Conservation (phyloP, 1,140 invertebrate genomes). For the Amyelois transitella region DNA sequence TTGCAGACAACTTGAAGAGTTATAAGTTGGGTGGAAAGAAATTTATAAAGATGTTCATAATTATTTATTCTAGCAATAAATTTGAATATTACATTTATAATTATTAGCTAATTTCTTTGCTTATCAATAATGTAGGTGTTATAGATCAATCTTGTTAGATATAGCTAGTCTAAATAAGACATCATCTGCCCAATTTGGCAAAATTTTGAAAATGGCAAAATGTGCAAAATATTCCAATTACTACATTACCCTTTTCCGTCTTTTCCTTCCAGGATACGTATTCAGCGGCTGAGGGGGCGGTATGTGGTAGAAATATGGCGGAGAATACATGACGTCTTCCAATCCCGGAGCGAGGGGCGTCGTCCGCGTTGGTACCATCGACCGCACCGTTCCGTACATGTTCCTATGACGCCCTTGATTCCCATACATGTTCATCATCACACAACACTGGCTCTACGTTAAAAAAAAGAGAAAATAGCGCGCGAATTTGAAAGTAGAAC, state of each 20-base stretch:
- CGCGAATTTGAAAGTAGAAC: slow-evolving; percentile 43
- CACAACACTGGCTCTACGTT: slow-evolving; percentile 30
- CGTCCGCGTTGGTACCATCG: slow-evolving; percentile 42
- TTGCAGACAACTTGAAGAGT: too few species aligned
- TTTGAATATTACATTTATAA: too few species aligned
- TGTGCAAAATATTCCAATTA: neutral
- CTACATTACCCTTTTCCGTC: slow-evolving; percentile 53
- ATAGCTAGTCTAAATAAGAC: too few species aligned
- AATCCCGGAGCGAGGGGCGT: slow-evolving; percentile 37
- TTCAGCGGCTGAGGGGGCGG: slow-evolving; percentile 54
- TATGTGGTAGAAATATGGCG: slow-evolving; percentile 63
- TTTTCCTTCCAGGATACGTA: slow-evolving; percentile 64
- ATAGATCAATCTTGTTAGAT: too few species aligned
- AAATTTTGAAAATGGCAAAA: too few species aligned
- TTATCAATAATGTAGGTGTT: too few species aligned
- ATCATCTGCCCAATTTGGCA: too few species aligned
- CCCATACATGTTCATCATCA: slow-evolving; percentile 57
- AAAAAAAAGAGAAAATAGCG: slow-evolving; percentile 28
- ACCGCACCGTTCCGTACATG: slow-evolving; percentile 62
- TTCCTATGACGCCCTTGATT: slow-evolving; percentile 44
- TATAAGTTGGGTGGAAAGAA: too few species aligned
- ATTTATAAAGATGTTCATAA: too few species aligned
- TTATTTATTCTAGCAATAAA: too few species aligned
- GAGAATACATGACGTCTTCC: slow-evolving; percentile 49
- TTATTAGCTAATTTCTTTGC: too few species aligned